These are phyloP conservation scores for Morone saxatilis DNA, from an alignment of 2,113 vertebrate species.

Conservation along the genomic window DNA sequence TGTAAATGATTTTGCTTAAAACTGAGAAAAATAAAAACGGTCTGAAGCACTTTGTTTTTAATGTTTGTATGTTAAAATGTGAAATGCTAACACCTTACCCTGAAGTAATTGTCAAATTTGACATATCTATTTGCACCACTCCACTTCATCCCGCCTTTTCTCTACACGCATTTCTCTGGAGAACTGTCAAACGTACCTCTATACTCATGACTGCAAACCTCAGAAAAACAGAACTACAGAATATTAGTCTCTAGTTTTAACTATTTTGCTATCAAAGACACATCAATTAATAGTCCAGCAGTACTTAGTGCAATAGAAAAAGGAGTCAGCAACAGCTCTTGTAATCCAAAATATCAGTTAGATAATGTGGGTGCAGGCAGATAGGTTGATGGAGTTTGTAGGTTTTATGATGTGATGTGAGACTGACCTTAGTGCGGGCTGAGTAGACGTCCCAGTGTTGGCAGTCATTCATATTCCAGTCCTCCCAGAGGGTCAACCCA, in stretches of 20 bases:
- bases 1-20: neutral
- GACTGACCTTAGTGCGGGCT: slow-evolving; percentile 77
- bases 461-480: slow-evolving; percentile 76
- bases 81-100: slow-evolving; percentile 11
- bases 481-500: slow-evolving; percentile 69
- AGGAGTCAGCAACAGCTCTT: neutral
- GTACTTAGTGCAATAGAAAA: neutral
- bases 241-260: slow-evolving; percentile 9
- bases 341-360: slow-evolving; percentile 5
- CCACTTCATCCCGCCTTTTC: slow-evolving; percentile 68
- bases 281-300: neutral
- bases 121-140: slow-evolving; percentile 13
- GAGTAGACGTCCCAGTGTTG: slow-evolving; percentile 67
- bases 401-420: slow-evolving; percentile 55
- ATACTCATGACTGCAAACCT: slow-evolving; percentile 45
- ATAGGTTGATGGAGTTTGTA: slow-evolving; percentile 46
- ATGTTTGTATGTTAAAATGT: neutral
- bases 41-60: neutral
- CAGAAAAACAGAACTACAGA: slow-evolving; percentile 32
- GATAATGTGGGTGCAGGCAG: slow-evolving; percentile 29
- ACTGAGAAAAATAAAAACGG: neutral
- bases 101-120: slow-evolving; percentile 17
- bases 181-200: slow-evolving; percentile 17
- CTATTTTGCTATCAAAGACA: slow-evolving; percentile 15
- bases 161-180: slow-evolving; percentile 38